Evolutionary conservation across 2,888 invertebrate species (phyloP).

Genomic region (Chorisops tibialis): DNA sequence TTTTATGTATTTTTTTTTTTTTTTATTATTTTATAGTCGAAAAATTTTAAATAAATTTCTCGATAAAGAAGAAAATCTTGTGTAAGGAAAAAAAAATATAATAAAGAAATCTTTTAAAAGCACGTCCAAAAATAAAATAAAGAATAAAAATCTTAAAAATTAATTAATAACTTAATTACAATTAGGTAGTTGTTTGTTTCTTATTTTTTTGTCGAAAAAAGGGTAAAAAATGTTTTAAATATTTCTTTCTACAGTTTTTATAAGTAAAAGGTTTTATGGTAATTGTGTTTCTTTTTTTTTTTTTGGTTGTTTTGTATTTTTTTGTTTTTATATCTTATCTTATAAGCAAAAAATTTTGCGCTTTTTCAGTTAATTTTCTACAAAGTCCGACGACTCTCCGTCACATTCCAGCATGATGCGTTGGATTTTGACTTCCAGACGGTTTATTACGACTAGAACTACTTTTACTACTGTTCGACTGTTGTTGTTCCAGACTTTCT

Average conservation of each 20-base stretch:
- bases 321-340: conserved; percentile 56
- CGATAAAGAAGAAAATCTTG: too few relatives aligned
- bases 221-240: neutral
- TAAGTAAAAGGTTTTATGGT: neutral
- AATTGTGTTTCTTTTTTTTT: conserved; percentile 13
- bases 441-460: conserved; percentile 45
- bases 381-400: conserved; percentile 89
- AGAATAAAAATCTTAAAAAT: neutral
- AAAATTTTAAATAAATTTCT: too few relatives aligned
- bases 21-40: too few relatives aligned
- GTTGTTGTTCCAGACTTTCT: conserved; percentile 29
- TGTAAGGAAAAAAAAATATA: too few relatives aligned
- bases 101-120: too few relatives aligned
- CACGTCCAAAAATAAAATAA: too few relatives aligned
- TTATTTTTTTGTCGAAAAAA: neutral
- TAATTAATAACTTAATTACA: neutral
- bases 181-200: neutral
- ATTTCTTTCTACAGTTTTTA: neutral
- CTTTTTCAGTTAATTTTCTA: conserved; percentile 85
- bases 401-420: conserved; percentile 76
- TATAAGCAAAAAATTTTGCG: conserved; percentile 85
- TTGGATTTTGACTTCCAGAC: conserved; percentile 55
- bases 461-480: conserved; percentile 9
- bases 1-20: too few relatives aligned
- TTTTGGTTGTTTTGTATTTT: neutral